Conservation (phyloP, 1,140 invertebrate genomes). For the Philopotamus ludificatus region DNA sequence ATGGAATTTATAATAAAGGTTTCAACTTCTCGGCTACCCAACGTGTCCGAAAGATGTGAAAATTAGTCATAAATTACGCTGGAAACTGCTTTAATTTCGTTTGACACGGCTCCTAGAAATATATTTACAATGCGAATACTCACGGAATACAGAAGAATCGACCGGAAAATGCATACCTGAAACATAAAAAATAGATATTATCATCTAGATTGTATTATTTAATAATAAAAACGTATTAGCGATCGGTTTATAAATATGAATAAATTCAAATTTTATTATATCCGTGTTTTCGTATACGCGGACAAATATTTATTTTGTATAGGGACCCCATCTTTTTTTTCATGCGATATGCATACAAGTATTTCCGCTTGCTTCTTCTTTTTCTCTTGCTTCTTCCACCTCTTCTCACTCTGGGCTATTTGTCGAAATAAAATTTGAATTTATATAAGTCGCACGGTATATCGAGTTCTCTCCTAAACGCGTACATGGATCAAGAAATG, state of each 20-base stretch:
- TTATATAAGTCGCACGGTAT: conserved; percentile 24
- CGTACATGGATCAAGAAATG: no score
- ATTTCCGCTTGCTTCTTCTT: conserved; percentile 5
- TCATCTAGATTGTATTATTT: background rate
- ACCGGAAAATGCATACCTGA: conserved; percentile 1
- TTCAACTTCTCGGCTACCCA: no score
- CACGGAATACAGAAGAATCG: background rate
- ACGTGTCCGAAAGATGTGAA: no score
- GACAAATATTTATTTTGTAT: conserved; percentile 17
- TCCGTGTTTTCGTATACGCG: conserved; percentile 15
- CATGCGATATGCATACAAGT: conserved; percentile 12
- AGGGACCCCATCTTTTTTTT: conserved; percentile 13
- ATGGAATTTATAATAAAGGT: conserved; percentile 9
- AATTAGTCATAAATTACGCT: no score
- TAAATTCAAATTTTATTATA: conserved; percentile 23
- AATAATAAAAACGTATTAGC: background rate
- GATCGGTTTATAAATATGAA: no score
- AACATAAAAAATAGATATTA: conserved; percentile 2
- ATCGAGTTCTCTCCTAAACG: conserved; percentile 7
- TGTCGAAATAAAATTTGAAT: conserved; percentile 39
- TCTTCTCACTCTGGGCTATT: conserved; percentile 27
- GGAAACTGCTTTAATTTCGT: no score
- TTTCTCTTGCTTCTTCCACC: background rate
- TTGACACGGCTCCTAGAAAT: no score
- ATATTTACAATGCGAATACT: no score